Conservation (phyloP, 2,797 vertebrate genomes). For the Martes flavigula region DNA sequence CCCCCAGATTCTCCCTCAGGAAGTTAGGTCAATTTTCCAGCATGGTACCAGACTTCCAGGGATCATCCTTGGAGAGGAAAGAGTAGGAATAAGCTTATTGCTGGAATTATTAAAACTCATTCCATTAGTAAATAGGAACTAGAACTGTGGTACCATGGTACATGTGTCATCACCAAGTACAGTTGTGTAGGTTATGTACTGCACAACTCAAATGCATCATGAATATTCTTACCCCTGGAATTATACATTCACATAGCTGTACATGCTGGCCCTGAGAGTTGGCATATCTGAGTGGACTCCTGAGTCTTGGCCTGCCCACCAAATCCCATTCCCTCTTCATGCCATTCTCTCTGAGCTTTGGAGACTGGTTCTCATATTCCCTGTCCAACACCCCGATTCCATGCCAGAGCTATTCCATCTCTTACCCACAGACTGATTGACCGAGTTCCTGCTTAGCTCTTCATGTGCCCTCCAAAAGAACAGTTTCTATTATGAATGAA, state of each 20-base stretch:
- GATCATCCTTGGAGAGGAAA: background rate
- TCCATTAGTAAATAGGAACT: background rate
- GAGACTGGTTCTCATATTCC: background rate
- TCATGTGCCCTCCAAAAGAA: background rate
- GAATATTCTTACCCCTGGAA: background rate
- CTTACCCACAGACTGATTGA: too few species aligned
- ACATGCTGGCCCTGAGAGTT: too few species aligned
- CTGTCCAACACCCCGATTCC: accelerated
- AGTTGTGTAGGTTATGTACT: background rate
- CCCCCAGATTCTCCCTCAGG: background rate
- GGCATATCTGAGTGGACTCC: background rate
- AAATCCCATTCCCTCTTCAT: background rate
- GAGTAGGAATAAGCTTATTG: accelerated
- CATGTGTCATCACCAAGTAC: background rate
- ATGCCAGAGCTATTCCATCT: too few species aligned
- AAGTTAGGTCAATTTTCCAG: background rate
- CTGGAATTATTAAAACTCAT: background rate
- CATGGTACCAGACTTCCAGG: accelerated
- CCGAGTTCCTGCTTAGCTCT: background rate
- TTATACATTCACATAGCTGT: too few species aligned
- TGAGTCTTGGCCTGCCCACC: background rate
- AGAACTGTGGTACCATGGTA: background rate
- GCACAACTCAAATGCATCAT: background rate
- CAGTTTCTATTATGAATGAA: background rate
- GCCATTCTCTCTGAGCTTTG: background rate